Percentiles rank a stretch among this genome's conserved stretches.
phyloP scores from a whole-genome alignment of 1,140 invertebrate genomes.

The Trichonephila inaurata region DNA sequence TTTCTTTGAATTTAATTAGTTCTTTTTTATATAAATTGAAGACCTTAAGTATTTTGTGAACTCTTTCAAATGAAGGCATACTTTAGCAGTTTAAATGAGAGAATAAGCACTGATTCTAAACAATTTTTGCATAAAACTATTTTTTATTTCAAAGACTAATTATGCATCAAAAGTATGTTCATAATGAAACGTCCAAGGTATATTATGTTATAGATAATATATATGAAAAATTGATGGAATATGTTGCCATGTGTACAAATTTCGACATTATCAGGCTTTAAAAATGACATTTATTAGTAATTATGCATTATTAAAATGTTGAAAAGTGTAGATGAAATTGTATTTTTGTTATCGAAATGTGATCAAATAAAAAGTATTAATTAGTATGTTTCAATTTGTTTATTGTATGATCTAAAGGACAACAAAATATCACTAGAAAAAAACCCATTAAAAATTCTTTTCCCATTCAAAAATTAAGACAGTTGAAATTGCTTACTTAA shows the following conservation, averaged over 20 bases:
- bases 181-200: no score
- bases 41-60: no score
- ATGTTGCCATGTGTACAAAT: not conserved
- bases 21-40: no score
- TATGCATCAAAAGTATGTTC: no score
- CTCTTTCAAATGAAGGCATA: no score
- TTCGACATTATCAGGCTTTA: not conserved
- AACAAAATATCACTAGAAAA: no score
- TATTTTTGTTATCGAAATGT: slow-evolving; percentile 28
- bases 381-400: slow-evolving; percentile 5
- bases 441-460: no score
- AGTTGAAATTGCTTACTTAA: no score
- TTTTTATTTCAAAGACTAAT: not conserved
- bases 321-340: slow-evolving; percentile 19
- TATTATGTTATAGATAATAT: no score
- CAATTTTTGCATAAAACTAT: not conserved
- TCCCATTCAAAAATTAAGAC: no score
- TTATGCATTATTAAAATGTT: slow-evolving; percentile 18
- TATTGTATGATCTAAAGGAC: not conserved
- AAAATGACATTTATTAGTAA: slow-evolving; percentile 8
- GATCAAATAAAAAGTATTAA: slow-evolving; percentile 23
- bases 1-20: no score
- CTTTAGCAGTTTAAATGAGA: no score
- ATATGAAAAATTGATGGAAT: not conserved
- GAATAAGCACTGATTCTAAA: not conserved